Conservation (phyloP, 2,888 invertebrate genomes). For the Drosophila seclusa region DNA sequence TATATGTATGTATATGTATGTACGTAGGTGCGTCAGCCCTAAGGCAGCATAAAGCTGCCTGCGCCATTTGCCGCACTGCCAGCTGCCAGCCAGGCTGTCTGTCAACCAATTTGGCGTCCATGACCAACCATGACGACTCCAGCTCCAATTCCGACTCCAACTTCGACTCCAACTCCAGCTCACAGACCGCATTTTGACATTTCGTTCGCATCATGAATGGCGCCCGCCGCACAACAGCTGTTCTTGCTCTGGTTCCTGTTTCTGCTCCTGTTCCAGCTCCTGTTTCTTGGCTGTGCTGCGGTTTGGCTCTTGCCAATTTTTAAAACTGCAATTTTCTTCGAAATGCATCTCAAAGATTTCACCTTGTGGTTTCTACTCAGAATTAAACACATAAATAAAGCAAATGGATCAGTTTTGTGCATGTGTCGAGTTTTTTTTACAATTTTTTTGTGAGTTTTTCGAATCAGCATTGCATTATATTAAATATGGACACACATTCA, state of each 20-base stretch:
- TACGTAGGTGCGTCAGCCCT: conserved; percentile 35
- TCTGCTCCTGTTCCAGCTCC: conserved; percentile 19
- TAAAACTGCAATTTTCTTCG: conserved; percentile 34
- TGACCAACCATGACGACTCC: conserved; percentile 79
- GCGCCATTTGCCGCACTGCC: conserved; percentile 62
- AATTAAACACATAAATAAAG: conserved; percentile 12
- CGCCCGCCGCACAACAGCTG: conserved; percentile 65
- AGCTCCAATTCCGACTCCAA: conserved; percentile 19
- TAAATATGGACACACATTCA: not conserved
- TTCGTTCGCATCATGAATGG: conserved; percentile 58
- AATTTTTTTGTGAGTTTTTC: conserved; percentile 2
- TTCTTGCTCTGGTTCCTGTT: conserved; percentile 26
- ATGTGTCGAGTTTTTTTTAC: not conserved
- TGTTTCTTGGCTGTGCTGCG: conserved; percentile 34
- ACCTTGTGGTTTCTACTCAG: conserved; percentile 45
- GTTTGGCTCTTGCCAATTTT: conserved; percentile 46
- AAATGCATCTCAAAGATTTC: conserved; percentile 45
- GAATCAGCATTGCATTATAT: not conserved
- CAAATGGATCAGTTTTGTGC: not conserved
- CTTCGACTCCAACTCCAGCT: conserved; percentile 15
- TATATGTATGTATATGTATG: not conserved
- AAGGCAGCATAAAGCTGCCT: conserved; percentile 45
- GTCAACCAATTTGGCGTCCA: conserved; percentile 82
- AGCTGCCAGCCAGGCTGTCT: conserved; percentile 52
- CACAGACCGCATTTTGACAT: conserved; percentile 51